Conservation (phyloP, 1,140 invertebrate species). For the Drosophila orosa region DNA sequence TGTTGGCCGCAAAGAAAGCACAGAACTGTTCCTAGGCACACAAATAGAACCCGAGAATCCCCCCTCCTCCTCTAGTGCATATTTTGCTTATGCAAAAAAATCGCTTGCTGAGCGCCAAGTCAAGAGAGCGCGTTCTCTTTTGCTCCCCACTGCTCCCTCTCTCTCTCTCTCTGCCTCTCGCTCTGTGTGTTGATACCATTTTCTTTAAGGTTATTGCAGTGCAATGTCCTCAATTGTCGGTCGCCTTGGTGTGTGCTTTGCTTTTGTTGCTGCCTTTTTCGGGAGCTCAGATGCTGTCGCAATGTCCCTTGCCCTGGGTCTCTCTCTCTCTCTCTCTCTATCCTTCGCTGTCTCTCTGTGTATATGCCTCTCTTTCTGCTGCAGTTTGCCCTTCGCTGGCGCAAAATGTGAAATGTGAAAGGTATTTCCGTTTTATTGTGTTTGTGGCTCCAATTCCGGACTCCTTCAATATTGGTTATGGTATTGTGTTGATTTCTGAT, state of each 20-base stretch:
- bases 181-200: slow-evolving; percentile 43
- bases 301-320: slow-evolving; percentile 57
- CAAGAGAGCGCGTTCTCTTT: slow-evolving; percentile 30
- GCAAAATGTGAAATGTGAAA: slow-evolving; percentile 66
- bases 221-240: slow-evolving; percentile 78
- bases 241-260: slow-evolving; percentile 63
- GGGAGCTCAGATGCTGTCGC: slow-evolving; percentile 65
- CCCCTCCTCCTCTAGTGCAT: background rate
- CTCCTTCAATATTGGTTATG: slow-evolving; percentile 51
- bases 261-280: slow-evolving; percentile 56
- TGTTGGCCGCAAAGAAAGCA: slow-evolving; percentile 3
- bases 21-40: slow-evolving; percentile 53
- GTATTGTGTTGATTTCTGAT: slow-evolving; percentile 38
- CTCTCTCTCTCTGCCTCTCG: background rate
- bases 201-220: slow-evolving; percentile 79
- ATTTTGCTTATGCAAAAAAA: slow-evolving; percentile 62
- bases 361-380: slow-evolving; percentile 16
- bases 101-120: slow-evolving; percentile 71
- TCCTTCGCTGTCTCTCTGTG: background rate
- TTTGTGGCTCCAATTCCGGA: slow-evolving; percentile 32
- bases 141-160: slow-evolving; percentile 12
- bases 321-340: slow-evolving; percentile 4
- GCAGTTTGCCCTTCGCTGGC: slow-evolving; percentile 59
- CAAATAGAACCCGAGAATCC: slow-evolving; percentile 20
- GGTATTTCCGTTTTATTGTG: slow-evolving; percentile 65